These are phyloP conservation scores for Callospermophilus lateralis DNA, from an alignment of 2,113 vertebrate species.

Conservation along the genomic window DNA sequence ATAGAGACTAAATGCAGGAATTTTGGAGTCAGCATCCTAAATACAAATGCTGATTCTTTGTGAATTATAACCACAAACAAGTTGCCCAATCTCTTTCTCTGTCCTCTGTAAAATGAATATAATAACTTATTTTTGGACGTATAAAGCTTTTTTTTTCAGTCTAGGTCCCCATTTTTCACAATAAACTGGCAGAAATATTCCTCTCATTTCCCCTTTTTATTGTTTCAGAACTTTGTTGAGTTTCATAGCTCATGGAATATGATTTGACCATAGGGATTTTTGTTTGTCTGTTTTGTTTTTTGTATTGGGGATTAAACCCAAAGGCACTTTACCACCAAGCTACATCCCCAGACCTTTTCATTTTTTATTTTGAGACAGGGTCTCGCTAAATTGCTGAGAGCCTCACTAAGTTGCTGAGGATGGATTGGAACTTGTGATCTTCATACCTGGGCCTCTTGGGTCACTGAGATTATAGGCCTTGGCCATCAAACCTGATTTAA, in stretches of 20 bases:
- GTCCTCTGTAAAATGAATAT: neutral
- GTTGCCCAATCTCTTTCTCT: neutral
- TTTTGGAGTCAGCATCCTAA: neutral
- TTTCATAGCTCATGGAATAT: neutral
- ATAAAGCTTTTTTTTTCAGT: neutral
- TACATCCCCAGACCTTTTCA: too few relatives aligned
- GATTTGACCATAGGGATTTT: neutral
- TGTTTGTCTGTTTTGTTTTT: too few relatives aligned
- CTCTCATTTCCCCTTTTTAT: slow-evolving; percentile 35
- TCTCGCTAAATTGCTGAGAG: too few relatives aligned
- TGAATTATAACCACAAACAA: too few relatives aligned
- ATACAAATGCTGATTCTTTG: neutral
- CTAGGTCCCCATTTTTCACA: neutral
- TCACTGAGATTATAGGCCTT: too few relatives aligned
- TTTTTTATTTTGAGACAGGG: too few relatives aligned
- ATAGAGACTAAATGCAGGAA: neutral
- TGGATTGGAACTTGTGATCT: too few relatives aligned
- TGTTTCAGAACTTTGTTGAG: neutral
- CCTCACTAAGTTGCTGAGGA: too few relatives aligned
- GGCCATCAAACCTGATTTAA: neutral
- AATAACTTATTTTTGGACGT: neutral
- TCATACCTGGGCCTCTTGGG: too few relatives aligned
- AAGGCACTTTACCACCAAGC: too few relatives aligned
- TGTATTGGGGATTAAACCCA: too few relatives aligned
- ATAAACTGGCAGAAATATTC: neutral